Percentiles rank a stretch among this genome's conserved stretches.
phyloP scores from a whole-genome alignment of 1,140 invertebrate genomes.

The Habropoda laboriosa region DNA sequence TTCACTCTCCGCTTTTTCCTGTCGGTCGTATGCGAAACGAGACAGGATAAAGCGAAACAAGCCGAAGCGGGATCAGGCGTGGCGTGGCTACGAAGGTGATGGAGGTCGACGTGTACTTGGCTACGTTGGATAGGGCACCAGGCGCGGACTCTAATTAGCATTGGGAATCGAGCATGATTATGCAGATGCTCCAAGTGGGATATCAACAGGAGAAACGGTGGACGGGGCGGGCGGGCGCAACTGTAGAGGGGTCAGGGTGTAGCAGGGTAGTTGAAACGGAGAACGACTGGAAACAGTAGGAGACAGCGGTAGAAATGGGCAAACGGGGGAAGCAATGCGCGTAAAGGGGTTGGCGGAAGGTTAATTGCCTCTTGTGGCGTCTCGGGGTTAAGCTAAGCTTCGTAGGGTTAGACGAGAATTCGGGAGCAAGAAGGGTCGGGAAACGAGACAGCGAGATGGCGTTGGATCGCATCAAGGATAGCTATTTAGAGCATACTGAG shows the following conservation, averaged over 20 bases:
- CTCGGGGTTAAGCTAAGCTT: constrained; percentile 73
- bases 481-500: constrained; percentile 60
- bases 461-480: constrained; percentile 68
- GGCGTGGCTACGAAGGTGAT: constrained; percentile 60
- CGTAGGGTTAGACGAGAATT: constrained; percentile 58
- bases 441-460: constrained; percentile 37
- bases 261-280: constrained; percentile 39
- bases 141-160: constrained; percentile 79
- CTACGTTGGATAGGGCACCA: constrained; percentile 61
- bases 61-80: constrained; percentile 35
- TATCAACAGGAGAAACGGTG: constrained; percentile 66
- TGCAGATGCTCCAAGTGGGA: constrained; percentile 76
- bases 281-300: constrained; percentile 43
- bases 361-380: constrained; percentile 80
- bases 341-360: constrained; percentile 73
- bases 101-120: constrained; percentile 74
- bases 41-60: constrained; percentile 34
- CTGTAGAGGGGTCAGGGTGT: constrained; percentile 16
- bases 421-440: constrained; percentile 42
- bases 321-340: constrained; percentile 33
- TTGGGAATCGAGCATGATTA: constrained; percentile 79
- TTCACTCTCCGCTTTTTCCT: neutral
- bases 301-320: constrained; percentile 43
- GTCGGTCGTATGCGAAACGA: constrained; percentile 14
- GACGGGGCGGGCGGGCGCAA: constrained; percentile 2